Base-by-base conservation (phyloP, 2,888 invertebrate species). In the Rhyacophila evoluta region DNA sequence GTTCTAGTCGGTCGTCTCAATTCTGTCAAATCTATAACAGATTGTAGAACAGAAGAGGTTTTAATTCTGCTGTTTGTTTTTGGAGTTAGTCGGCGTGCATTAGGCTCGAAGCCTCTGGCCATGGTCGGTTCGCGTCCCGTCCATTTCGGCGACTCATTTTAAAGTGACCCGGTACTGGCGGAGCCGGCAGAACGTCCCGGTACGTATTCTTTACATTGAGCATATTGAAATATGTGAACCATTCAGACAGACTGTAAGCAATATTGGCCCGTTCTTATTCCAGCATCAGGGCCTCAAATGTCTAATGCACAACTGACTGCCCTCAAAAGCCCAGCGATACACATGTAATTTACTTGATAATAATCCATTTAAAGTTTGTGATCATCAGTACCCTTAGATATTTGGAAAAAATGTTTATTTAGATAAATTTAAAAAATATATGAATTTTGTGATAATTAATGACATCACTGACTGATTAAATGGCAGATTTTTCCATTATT, bases 161-260 rank as follows among this genome's bases (percentile, higher is more conserved):
- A 25, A 55, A 55, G 75, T 33, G 74, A 28, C 36, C 71, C 10
- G 29, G 39, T 29, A 37, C 73, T 25, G 11, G 75, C 39, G 67
- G 41, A 12, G 25, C 15, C 72, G 39, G 36, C 69, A 73, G 72
- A 11, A 78, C 41, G 72, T 37, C 38, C 75, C 75, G 82, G 82
- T 82, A 82, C 74, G 82, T 82, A 81, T 77, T 41, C 70, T 74
- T 81, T 81, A 78, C 82, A 81, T 80, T 80, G 70, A 76, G 74
- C 78, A 78, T 81, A 79, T 81, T 78, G 77, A 76, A 72, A 73
- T 78, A 79, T 72, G 69, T 67, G 68, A 78, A 76, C 72, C 75
- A 55, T 15, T 38, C 38, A 27, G 55, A 82, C 81, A 82, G 81
- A 82, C 82, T 82, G 80, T 82, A 79, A 82, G 82, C 79, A 70